phyloP scores from a whole-genome alignment of 2,113 vertebrate species.

The Limnothrissa miodon region DNA sequence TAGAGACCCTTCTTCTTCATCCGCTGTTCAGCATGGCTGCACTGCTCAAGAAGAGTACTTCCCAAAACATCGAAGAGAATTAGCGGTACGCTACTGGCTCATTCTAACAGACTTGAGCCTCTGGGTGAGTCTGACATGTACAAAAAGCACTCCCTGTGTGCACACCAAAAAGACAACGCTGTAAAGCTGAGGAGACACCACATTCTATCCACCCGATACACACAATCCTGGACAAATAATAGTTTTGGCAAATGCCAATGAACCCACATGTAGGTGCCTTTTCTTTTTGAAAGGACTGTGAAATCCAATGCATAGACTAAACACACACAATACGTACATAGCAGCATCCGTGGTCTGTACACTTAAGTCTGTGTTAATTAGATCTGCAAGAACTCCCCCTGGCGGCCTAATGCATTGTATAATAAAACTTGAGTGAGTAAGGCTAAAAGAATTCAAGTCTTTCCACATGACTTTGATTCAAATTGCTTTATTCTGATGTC shows the following conservation, averaged over 20 bases:
- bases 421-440: background rate
- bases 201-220: background rate
- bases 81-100: background rate
- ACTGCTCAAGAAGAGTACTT: background rate
- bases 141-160: background rate
- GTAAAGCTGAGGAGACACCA: background rate
- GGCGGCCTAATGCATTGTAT: background rate
- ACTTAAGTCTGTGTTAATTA: background rate
- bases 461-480: constrained; percentile 12
- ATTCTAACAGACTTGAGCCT: background rate
- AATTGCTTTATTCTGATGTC: constrained; percentile 23
- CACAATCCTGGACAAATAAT: no score
- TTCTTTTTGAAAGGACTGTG: background rate
- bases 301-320: no score
- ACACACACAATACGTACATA: no score
- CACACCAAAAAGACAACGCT: background rate
- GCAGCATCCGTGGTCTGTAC: background rate
- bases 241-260: background rate
- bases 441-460: background rate
- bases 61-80: background rate
- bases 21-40: background rate
- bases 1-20: background rate
- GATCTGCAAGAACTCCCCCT: background rate
- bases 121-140: background rate
- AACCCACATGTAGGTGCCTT: background rate